These are phyloP conservation scores for Cyclopterus lumpus DNA, from an alignment of 2,797 vertebrate species.

Conservation along the genomic window DNA sequence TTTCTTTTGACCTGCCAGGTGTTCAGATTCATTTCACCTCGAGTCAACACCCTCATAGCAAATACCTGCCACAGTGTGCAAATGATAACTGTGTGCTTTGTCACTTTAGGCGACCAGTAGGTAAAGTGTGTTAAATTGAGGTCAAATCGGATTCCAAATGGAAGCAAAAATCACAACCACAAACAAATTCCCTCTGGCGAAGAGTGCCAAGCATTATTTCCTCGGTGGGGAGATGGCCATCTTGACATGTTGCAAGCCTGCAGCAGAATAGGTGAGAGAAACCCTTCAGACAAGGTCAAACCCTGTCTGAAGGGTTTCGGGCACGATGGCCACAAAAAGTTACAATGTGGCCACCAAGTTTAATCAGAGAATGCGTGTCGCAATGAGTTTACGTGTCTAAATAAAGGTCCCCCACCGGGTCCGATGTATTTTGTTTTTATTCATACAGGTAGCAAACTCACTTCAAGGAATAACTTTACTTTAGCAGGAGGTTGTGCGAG, in stretches of 20 bases:
- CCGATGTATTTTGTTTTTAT: too few relatives aligned
- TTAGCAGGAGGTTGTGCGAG: too few relatives aligned
- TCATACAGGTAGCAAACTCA: too few relatives aligned
- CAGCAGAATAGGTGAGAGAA: conserved; percentile 4
- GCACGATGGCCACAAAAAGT: too few relatives aligned
- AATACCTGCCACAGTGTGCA: not conserved
- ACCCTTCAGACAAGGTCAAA: not conserved
- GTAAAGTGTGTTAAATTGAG: not conserved
- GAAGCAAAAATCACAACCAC: not conserved
- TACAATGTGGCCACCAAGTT: too few relatives aligned
- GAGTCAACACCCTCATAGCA: not conserved
- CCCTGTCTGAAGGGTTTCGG: too few relatives aligned
- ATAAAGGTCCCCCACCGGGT: too few relatives aligned
- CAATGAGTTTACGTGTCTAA: too few relatives aligned
- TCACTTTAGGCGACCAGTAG: not conserved
- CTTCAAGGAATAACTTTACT: too few relatives aligned
- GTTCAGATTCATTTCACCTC: conserved; percentile 14
- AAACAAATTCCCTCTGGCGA: not conserved
- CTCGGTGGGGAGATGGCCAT: conserved; percentile 2
- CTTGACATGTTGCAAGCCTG: conserved; percentile 16
- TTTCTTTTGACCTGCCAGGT: not conserved
- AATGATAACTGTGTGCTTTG: not conserved
- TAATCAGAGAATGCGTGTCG: too few relatives aligned
- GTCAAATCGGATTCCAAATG: not conserved
- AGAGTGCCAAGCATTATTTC: not conserved